Evolutionary conservation across 2,797 vertebrate genomes (phyloP).

Genomic region (Sarcophilus harrisii): DNA sequence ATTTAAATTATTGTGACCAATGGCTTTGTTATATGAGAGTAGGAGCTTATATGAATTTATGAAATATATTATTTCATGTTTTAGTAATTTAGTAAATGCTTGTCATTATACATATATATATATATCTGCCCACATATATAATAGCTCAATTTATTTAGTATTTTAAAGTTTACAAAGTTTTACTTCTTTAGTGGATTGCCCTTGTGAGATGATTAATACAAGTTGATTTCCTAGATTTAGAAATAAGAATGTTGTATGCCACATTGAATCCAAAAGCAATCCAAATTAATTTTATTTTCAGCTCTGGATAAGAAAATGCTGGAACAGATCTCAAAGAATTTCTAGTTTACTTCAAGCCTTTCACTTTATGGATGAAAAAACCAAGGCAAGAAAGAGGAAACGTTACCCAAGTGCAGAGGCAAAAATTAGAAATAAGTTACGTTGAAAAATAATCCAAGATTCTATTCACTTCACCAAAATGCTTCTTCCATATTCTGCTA

Average conservation of each 20-base stretch:
- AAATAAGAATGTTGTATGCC: neutral
- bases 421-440: neutral
- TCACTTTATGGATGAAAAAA: neutral
- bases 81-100: neutral
- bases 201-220: neutral
- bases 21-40: neutral
- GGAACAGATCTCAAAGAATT: neutral
- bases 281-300: neutral
- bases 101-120: too few species aligned
- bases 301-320: neutral
- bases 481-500: neutral
- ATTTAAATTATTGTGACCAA: neutral
- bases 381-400: neutral
- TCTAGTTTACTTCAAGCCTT: neutral
- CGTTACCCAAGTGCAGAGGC: neutral
- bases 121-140: too few species aligned
- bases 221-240: neutral
- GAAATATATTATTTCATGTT: neutral
- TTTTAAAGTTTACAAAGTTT: neutral
- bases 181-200: neutral
- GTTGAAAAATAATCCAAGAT: neutral
- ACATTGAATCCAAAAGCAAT: neutral
- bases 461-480: neutral
- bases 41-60: neutral
- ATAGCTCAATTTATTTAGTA: neutral